Evolutionary conservation across 2,113 vertebrate species (phyloP).

Genomic region (Platysternon megacephalum): DNA sequence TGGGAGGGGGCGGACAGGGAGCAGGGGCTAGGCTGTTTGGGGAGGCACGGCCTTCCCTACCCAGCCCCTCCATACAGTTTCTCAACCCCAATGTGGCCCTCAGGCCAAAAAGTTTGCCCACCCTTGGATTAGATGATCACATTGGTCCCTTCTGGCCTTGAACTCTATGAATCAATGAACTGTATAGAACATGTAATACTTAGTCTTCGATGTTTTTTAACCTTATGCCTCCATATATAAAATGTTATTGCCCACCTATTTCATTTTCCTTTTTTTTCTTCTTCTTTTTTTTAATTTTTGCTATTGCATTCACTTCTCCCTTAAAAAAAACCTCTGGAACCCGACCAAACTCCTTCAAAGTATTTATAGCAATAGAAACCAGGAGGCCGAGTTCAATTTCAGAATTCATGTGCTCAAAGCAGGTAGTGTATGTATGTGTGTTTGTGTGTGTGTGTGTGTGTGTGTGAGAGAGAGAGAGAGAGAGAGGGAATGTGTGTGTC

Average conservation of each 20-base stretch:
- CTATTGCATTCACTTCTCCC: neutral
- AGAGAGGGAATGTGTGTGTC: constrained; percentile 55
- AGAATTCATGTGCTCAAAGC: neutral
- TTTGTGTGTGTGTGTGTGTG: neutral
- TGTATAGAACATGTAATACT: neutral
- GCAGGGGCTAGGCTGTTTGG: too few relatives aligned
- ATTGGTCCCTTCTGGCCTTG: neutral
- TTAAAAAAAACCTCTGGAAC: neutral
- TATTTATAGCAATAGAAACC: neutral
- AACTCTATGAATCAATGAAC: neutral
- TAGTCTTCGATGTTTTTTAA: neutral
- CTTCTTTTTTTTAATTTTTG: neutral
- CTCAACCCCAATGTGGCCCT: too few relatives aligned
- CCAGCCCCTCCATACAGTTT: too few relatives aligned
- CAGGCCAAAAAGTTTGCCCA: too few relatives aligned
- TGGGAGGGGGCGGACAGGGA: too few relatives aligned
- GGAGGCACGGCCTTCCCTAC: too few relatives aligned
- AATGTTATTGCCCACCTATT: neutral
- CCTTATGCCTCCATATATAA: neutral
- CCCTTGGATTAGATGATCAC: neutral
- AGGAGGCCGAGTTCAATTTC: neutral
- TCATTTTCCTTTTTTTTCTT: neutral
- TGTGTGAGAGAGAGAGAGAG: neutral
- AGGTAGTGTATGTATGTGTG: neutral
- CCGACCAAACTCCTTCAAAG: neutral